Conservation (phyloP, 2,888 invertebrate genomes). For the Yponomeuta evonymella region DNA sequence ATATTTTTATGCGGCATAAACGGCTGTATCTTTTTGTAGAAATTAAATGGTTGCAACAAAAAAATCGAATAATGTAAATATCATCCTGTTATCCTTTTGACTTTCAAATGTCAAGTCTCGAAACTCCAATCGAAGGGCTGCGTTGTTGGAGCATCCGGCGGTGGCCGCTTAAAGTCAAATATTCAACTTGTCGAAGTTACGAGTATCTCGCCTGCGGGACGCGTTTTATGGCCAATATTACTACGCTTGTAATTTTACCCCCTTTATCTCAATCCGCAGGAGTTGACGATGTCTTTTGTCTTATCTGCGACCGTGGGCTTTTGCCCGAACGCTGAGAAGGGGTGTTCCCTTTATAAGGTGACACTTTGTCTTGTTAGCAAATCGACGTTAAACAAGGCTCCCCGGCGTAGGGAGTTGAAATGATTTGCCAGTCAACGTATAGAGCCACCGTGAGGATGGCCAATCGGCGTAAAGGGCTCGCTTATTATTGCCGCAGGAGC, state of each 20-base stretch:
- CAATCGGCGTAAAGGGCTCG: too few relatives aligned
- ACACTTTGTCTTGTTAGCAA: background rate
- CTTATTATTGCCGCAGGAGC: too few relatives aligned
- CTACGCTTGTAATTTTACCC: constrained; percentile 20
- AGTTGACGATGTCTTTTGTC: constrained; percentile 57
- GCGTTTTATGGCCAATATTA: background rate
- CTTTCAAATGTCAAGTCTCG: background rate
- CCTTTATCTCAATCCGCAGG: constrained; percentile 49
- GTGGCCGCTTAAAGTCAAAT: background rate
- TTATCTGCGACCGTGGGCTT: background rate
- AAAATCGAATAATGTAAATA: too few relatives aligned
- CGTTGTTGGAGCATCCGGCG: background rate
- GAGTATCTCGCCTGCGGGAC: background rate
- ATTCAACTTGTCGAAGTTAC: background rate
- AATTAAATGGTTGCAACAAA: too few relatives aligned
- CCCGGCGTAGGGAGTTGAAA: too few relatives aligned
- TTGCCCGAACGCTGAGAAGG: background rate
- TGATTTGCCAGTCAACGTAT: too few relatives aligned
- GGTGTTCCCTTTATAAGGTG: background rate
- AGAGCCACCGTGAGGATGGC: too few relatives aligned
- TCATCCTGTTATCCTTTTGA: background rate
- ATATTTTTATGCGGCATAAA: too few relatives aligned
- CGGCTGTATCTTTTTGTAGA: too few relatives aligned
- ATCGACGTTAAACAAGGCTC: too few relatives aligned
- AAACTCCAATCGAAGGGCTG: background rate